phyloP scores from a whole-genome alignment of 2,113 vertebrate genomes.

The Cepphus grylle region DNA sequence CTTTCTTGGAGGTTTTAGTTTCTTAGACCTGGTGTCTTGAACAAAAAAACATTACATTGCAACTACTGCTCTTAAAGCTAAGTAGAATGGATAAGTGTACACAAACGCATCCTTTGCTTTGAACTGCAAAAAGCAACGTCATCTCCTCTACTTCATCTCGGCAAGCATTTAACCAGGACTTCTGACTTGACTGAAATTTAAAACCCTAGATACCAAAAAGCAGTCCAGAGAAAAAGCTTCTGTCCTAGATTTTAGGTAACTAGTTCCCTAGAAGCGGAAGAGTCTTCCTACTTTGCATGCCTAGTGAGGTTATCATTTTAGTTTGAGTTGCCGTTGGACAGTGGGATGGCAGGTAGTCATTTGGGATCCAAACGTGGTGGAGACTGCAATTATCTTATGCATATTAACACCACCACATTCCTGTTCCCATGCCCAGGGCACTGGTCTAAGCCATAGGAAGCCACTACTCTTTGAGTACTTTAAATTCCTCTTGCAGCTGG shows the following conservation, averaged over 20 bases:
- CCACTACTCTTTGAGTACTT: not conserved
- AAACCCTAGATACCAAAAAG: not conserved
- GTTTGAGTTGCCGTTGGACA: not conserved
- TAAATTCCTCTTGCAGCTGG: not conserved
- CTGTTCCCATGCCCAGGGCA: not conserved
- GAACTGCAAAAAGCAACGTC: not conserved
- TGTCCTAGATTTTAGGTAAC: not conserved
- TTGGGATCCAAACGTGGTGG: not conserved
- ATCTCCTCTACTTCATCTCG: not conserved
- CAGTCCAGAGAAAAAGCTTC: not conserved
- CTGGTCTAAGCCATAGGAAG: not conserved
- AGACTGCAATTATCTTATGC: not conserved
- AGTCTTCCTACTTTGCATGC: not conserved
- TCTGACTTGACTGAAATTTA: not conserved
- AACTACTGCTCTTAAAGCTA: not conserved
- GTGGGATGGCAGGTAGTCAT: not conserved
- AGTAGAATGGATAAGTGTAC: not conserved
- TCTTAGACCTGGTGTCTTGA: not conserved
- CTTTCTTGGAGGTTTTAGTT: not conserved
- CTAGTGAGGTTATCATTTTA: not conserved
- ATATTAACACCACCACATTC: not conserved
- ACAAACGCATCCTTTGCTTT: not conserved
- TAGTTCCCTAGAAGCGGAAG: not conserved
- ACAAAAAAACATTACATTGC: not conserved
- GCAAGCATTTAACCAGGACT: not conserved